A percentile compares a stretch with the other conserved stretches of the same genome.
phyloP scores from a whole-genome alignment of 2,113 vertebrate genomes.

The Crotalus viridis region DNA sequence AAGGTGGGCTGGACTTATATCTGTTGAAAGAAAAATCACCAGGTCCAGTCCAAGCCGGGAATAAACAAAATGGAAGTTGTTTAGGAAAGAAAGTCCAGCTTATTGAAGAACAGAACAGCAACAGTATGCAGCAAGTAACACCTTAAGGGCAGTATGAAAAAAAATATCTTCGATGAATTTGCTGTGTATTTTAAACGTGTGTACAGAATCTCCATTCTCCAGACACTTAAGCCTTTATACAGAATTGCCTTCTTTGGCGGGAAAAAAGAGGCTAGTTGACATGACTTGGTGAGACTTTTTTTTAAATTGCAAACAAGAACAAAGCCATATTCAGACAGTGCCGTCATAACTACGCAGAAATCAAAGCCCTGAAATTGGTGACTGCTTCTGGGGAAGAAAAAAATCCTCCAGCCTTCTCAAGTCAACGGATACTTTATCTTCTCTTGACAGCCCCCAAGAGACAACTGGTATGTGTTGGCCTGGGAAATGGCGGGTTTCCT shows the following conservation, averaged over 20 bases:
- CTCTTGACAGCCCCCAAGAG: not conserved
- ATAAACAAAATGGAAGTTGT: no score
- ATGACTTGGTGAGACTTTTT: not conserved
- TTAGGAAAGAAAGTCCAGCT: no score
- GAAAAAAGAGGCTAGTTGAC: not conserved
- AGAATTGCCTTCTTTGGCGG: not conserved
- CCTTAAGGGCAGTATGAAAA: no score
- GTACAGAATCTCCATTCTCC: not conserved
- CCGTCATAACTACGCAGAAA: not conserved
- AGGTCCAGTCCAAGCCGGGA: no score
- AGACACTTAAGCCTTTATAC: not conserved
- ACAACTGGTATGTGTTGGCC: not conserved
- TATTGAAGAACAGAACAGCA: no score
- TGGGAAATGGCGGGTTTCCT: not conserved
- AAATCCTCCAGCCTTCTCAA: not conserved
- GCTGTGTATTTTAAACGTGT: not conserved
- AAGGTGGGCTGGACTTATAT: no score
- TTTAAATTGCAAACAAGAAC: not conserved
- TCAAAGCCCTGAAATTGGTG: not conserved
- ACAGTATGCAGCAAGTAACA: no score
- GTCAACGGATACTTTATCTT: not conserved
- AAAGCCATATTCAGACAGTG: not conserved
- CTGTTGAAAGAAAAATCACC: no score
- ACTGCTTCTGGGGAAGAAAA: not conserved
- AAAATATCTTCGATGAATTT: not conserved